phyloP scores from a whole-genome alignment of 2,797 vertebrate genomes.

The Chrosomus eos region DNA sequence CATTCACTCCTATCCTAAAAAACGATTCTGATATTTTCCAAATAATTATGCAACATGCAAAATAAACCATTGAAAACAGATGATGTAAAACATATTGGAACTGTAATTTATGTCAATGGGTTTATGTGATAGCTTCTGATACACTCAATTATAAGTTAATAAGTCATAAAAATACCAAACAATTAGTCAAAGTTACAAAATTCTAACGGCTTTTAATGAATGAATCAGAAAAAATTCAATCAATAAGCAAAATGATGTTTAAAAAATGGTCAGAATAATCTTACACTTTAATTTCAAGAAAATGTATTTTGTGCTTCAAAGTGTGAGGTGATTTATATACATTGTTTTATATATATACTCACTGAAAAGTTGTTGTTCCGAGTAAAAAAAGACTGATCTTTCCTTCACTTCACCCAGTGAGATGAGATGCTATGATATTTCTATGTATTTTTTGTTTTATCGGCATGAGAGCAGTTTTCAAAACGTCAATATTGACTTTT shows the following conservation, averaged over 20 bases:
- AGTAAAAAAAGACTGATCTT: not conserved
- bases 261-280: slow-evolving; percentile 4
- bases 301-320: not conserved
- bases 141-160: not conserved
- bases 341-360: not conserved
- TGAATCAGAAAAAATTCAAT: not conserved
- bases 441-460: not conserved
- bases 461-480: not conserved
- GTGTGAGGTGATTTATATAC: not conserved
- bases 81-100: not conserved
- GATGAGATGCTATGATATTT: not conserved
- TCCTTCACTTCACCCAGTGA: not conserved
- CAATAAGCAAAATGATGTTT: not conserved
- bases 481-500: not conserved
- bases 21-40: not conserved
- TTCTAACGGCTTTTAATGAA: not conserved
- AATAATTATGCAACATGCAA: not conserved
- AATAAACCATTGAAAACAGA: not conserved
- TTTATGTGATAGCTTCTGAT: not conserved
- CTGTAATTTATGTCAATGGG: not conserved
- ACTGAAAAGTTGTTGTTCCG: not conserved
- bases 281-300: not conserved
- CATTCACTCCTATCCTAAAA: not conserved
- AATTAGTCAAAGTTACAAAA: not conserved
- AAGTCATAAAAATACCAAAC: not conserved